Evolutionary conservation across 2,113 vertebrate genomes (phyloP), one percentile per base, ranked within the genome.

Genomic region (Hypomesus transpacificus): DNA sequence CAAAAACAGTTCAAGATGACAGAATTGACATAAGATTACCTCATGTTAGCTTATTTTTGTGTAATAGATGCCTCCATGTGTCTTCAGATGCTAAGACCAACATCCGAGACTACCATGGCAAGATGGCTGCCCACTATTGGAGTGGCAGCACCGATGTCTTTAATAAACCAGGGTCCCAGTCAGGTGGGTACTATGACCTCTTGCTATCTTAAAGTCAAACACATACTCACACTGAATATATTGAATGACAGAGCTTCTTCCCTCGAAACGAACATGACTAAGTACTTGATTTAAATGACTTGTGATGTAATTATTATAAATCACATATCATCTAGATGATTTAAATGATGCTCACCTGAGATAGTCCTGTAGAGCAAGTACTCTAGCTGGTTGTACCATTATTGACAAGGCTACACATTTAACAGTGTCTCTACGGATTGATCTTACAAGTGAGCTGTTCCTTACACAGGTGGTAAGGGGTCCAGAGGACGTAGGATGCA

Each of bases 31-130:
- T 21, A 20, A 20, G 17, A 57, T 57, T 8, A 57, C 20, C 7
- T 58, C 20, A 14, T 21, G 21, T 58, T 14, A 58, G 8, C 56
- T 46, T 9, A 9, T 13, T 9, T 46, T 13, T 46, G 39, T 46
- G 7, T 9, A 46, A 46, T 46, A 13, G 13, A 46, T 46, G 8
- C 39, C 7, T 46, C 39, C 39, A 46, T 46, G 39, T 46, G 39
- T 46, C 39, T 46, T 67, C 69, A 88, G 85, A 85, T 64, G 85
- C 84, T 61, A 88, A 78, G 72, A 71, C 75, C 24, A 80, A 20
- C 68, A 18, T 88, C 14, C 82, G 88, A 76, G 84, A 89, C 80
- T 89, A 89, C 22, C 83, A 90, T 46, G 88, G 87, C 22, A 90
- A 81, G 78, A 85, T 3, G 39, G 80, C 82, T 0, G 61, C n/a